These are phyloP conservation scores for Corydoras sp. DNA, from an alignment of 2,113 vertebrate genomes.

Conservation along the genomic window DNA sequence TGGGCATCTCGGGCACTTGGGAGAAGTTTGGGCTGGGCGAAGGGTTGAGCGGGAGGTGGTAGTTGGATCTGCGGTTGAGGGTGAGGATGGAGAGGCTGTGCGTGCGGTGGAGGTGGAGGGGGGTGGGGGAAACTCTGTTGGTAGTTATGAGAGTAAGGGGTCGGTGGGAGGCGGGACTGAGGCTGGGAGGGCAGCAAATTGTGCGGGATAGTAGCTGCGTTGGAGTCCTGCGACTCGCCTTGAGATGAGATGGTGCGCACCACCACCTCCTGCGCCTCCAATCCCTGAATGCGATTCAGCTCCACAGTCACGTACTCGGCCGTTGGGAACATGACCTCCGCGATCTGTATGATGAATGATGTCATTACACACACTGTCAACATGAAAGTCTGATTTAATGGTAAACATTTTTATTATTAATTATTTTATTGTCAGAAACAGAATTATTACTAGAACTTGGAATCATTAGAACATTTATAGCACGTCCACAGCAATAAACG, in stretches of 20 bases:
- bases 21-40: constrained; percentile 78
- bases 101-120: constrained; percentile 35
- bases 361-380: too few species aligned
- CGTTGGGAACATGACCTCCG: constrained; percentile 80
- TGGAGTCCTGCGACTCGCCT: constrained; percentile 89
- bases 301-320: constrained; percentile 79
- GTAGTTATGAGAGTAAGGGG: constrained; percentile 35
- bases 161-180: constrained; percentile 52
- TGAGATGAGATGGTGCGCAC: constrained; percentile 89
- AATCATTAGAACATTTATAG: too few species aligned
- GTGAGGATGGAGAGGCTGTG: constrained; percentile 14
- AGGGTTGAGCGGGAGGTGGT: constrained; percentile 51
- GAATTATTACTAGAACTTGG: too few species aligned
- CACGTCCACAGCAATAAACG: too few species aligned
- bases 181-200: constrained; percentile 72
- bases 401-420: too few species aligned
- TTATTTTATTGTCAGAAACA: too few species aligned
- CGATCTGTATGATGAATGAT: constrained; percentile 66
- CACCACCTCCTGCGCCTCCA: constrained; percentile 80
- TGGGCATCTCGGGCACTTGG: constrained; percentile 84
- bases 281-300: constrained; percentile 72
- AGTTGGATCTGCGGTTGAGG: constrained; percentile 33
- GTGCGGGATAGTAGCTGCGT: constrained; percentile 71
- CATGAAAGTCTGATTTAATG: too few species aligned
- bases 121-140: constrained; percentile 22